These are phyloP conservation scores for Zaprionus lineosus DNA, from an alignment of 2,888 invertebrate genomes.

Conservation along the genomic window DNA sequence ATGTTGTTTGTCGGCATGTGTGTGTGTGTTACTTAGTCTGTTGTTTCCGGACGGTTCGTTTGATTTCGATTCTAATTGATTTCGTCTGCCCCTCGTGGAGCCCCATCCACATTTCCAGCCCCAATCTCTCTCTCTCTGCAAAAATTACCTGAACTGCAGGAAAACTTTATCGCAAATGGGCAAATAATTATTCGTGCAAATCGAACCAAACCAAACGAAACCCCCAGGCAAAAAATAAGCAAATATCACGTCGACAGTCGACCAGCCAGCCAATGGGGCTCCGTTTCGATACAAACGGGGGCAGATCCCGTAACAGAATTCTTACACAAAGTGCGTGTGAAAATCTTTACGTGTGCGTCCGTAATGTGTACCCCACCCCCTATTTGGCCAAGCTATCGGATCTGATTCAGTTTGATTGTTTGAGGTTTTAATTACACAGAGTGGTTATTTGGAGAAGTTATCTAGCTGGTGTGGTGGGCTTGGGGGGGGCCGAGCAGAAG, in stretches of 20 bases:
- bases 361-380: conserved; percentile 25
- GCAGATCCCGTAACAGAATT: conserved; percentile 52
- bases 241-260: conserved; percentile 64
- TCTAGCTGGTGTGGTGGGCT: conserved; percentile 22
- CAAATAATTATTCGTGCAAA: conserved; percentile 72
- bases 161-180: conserved; percentile 68
- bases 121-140: conserved; percentile 25
- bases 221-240: conserved; percentile 65
- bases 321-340: conserved; percentile 58
- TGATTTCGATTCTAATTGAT: conserved; percentile 74
- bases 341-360: conserved; percentile 56
- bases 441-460: conserved; percentile 52
- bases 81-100: conserved; percentile 46
- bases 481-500: conserved; percentile 9
- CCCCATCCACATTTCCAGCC: conserved; percentile 21
- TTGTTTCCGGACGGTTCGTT: conserved; percentile 66
- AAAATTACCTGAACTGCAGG: conserved; percentile 59
- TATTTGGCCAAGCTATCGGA: conserved; percentile 15
- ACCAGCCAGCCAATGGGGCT: conserved; percentile 22
- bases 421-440: conserved; percentile 69
- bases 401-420: conserved; percentile 51
- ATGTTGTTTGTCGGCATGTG: neutral
- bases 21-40: conserved; percentile 18
- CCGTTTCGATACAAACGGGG: conserved; percentile 31
- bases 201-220: conserved; percentile 20